These are phyloP conservation scores for Charadrius vociferus DNA, from an alignment of 2,113 vertebrate species.

Conservation along the genomic window DNA sequence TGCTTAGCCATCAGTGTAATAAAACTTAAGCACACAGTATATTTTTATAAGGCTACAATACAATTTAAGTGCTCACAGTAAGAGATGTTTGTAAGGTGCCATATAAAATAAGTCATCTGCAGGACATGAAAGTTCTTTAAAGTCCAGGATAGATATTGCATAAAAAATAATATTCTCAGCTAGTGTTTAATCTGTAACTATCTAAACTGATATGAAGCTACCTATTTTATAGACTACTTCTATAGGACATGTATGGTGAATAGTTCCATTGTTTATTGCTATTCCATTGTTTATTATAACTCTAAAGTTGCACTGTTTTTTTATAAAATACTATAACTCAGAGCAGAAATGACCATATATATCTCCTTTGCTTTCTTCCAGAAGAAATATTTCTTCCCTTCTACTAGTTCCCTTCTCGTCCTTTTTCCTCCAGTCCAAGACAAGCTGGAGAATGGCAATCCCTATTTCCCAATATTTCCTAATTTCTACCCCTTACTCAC, in stretches of 20 bases:
- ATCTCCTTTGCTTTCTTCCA: not conserved
- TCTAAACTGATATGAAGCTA: not conserved
- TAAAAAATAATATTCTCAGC: not conserved
- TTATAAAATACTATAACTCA: not conserved
- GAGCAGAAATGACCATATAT: not conserved
- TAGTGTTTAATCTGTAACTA: not conserved
- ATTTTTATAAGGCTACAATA: not conserved
- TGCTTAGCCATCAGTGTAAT: not conserved
- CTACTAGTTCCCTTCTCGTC: not conserved
- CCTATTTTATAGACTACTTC: not conserved
- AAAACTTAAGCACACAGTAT: not conserved
- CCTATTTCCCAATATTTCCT: not conserved
- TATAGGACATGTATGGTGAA: not conserved
- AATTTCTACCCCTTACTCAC: not conserved
- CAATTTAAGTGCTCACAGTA: not conserved
- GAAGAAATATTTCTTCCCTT: not conserved
- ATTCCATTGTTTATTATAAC: not conserved
- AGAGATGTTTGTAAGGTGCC: not conserved
- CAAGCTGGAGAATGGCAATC: not conserved
- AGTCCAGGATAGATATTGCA: not conserved
- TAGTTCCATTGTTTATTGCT: not conserved
- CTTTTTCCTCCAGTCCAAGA: not conserved
- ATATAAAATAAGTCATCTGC: not conserved
- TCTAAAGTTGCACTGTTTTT: not conserved
- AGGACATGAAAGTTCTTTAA: not conserved